Evolutionary conservation across 2,888 invertebrate genomes (phyloP).

Genomic region (Dioctria linearis): DNA sequence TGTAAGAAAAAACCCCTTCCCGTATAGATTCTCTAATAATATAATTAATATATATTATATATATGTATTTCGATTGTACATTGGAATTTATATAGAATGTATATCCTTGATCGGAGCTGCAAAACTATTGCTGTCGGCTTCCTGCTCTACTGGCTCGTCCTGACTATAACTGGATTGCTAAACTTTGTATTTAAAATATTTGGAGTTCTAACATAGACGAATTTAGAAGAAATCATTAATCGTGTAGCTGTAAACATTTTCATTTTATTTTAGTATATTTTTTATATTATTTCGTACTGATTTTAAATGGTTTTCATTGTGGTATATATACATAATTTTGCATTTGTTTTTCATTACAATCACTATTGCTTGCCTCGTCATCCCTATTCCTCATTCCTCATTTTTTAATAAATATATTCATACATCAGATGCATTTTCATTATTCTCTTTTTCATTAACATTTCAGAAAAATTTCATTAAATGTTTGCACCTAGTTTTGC

Average conservation of each 20-base stretch:
- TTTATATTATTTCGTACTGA: not conserved
- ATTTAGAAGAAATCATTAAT: not conserved
- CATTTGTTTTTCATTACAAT: not conserved
- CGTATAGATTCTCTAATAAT: not conserved
- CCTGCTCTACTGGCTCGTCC: constrained; percentile 23
- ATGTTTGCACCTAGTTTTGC: too few species aligned
- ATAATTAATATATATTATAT: not conserved
- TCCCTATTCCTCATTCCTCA: not conserved
- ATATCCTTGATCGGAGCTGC: constrained; percentile 40
- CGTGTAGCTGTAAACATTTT: not conserved
- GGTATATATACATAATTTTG: not conserved
- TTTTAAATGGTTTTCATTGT: not conserved
- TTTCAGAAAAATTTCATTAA: too few species aligned
- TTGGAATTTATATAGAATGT: constrained; percentile 33
- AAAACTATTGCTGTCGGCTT: constrained; percentile 37
- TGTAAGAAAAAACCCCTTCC: constrained; percentile 74
- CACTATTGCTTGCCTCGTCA: not conserved
- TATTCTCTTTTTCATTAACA: too few species aligned
- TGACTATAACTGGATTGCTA: constrained; percentile 9
- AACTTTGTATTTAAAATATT: not conserved
- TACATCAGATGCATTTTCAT: not conserved
- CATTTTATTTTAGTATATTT: not conserved
- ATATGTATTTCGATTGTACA: not conserved
- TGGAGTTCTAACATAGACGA: not conserved
- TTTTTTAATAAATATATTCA: not conserved